Evolutionary conservation across 1,140 invertebrate species (phyloP).

Genomic region (Brachionus rubens): DNA sequence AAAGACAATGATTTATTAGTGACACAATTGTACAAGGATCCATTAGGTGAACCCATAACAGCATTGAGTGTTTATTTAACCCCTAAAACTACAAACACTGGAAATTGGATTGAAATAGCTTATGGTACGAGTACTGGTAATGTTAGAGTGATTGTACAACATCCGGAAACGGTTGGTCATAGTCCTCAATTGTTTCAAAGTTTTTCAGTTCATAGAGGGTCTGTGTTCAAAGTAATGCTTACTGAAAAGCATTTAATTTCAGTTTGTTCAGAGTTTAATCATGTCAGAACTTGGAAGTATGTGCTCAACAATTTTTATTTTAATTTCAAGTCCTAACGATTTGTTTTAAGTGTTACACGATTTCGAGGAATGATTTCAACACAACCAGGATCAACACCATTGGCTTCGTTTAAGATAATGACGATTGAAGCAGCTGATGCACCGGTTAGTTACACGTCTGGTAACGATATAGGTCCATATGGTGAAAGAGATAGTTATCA

Average conservation of each 20-base stretch:
- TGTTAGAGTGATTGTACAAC: constrained; percentile 92
- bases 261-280: constrained; percentile 94
- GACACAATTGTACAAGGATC: constrained; percentile 88
- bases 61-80: constrained; percentile 97
- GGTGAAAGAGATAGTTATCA: constrained; percentile 96
- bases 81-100: constrained; percentile 82
- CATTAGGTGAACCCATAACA: constrained; percentile 87
- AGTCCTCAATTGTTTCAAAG: constrained; percentile 94
- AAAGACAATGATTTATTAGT: constrained; percentile 97
- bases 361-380: constrained; percentile 92
- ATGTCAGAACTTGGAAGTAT: constrained; percentile 83
- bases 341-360: constrained; percentile 70
- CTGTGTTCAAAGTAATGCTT: constrained; percentile 82
- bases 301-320: background rate
- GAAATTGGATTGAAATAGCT: constrained; percentile 81
- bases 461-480: constrained; percentile 80
- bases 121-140: constrained; percentile 93
- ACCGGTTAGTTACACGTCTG: constrained; percentile 70
- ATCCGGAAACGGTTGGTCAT: constrained; percentile 95
- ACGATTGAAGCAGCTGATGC: constrained; percentile 81
- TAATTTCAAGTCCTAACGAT: background rate
- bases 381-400: constrained; percentile 86
- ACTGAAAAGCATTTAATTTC: constrained; percentile 95
- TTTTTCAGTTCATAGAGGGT: constrained; percentile 92
- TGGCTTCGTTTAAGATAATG: constrained; percentile 91